A percentile compares a stretch with the other conserved stretches of the same genome.
Evolutionary conservation across 1,140 invertebrate genomes (phyloP).

Genomic region (Macrocentrus cingulum): DNA sequence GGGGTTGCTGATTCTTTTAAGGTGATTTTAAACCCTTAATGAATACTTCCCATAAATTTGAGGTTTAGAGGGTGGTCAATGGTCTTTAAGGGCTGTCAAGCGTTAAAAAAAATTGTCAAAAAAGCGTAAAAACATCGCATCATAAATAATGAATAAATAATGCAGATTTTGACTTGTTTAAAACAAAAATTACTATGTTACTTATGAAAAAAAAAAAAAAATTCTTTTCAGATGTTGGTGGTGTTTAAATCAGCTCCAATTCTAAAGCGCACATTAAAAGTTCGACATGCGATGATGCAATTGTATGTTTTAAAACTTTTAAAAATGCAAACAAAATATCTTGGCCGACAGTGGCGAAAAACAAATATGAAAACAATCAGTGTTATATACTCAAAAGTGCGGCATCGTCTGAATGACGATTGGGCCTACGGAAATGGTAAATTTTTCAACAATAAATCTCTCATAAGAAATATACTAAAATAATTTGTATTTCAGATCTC

Average conservation of each 20-base stretch:
- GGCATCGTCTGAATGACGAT: conserved; percentile 95
- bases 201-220: too few species aligned
- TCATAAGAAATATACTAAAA: not conserved
- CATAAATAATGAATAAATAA: too few species aligned
- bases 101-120: too few species aligned
- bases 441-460: conserved; percentile 1
- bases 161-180: too few species aligned
- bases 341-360: conserved; percentile 98
- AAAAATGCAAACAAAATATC: conserved; percentile 99
- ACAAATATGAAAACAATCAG: conserved; percentile 99
- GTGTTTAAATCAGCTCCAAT: conserved; percentile 99
- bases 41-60: not conserved
- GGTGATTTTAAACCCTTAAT: conserved; percentile 20
- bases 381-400: conserved; percentile 96
- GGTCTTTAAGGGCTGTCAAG: too few species aligned
- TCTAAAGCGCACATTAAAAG: conserved; percentile 93
- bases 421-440: conserved; percentile 98
- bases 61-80: too few species aligned
- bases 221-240: conserved; percentile 87
- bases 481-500: conserved; percentile 68
- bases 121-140: too few species aligned
- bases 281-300: conserved; percentile 96
- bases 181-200: too few species aligned
- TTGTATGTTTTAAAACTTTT: conserved; percentile 96
- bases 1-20: too few species aligned